A percentile compares a stretch with the other conserved stretches of the same genome.
Conservation (phyloP, 2,888 invertebrate species). For the Apotomis turbidana region DNA sequence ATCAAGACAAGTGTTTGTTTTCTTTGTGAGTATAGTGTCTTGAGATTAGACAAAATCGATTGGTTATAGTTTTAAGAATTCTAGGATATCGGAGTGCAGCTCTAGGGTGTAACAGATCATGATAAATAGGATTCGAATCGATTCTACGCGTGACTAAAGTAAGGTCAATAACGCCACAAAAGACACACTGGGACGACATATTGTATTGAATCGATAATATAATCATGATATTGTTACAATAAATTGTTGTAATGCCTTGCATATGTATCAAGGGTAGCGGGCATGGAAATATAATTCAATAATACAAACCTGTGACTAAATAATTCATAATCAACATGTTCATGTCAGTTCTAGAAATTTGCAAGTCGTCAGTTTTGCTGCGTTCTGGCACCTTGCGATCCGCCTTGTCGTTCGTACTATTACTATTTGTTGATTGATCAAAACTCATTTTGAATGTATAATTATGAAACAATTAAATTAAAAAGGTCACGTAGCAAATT, state of each 20-base stretch:
- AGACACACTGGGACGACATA: neutral
- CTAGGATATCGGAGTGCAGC: too few species aligned
- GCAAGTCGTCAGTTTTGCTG: slow-evolving; percentile 88
- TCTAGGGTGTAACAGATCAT: too few species aligned
- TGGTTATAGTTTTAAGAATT: too few species aligned
- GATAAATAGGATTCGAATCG: neutral
- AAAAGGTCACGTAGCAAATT: slow-evolving; percentile 7
- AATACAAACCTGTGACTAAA: slow-evolving; percentile 92
- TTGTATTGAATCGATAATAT: neutral
- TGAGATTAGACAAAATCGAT: too few species aligned
- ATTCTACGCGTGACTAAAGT: neutral
- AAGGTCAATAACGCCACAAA: slow-evolving; percentile 23
- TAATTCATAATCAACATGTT: slow-evolving; percentile 99
- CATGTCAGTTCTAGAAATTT: slow-evolving; percentile 95
- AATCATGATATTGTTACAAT: neutral
- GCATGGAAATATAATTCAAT: slow-evolving; percentile 18
- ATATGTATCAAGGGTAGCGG: neutral
- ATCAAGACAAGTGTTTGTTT: too few species aligned
- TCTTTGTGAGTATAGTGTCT: too few species aligned
- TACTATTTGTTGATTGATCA: slow-evolving; percentile 65
- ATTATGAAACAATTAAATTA: slow-evolving; percentile 3
- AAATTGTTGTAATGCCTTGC: neutral
- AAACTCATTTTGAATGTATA: slow-evolving; percentile 66
- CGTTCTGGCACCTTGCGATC: slow-evolving; percentile 87
- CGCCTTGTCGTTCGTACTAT: slow-evolving; percentile 68